These are phyloP conservation scores for Hirtodrosophila trivittata DNA, from an alignment of 2,888 invertebrate genomes.

Conservation along the genomic window DNA sequence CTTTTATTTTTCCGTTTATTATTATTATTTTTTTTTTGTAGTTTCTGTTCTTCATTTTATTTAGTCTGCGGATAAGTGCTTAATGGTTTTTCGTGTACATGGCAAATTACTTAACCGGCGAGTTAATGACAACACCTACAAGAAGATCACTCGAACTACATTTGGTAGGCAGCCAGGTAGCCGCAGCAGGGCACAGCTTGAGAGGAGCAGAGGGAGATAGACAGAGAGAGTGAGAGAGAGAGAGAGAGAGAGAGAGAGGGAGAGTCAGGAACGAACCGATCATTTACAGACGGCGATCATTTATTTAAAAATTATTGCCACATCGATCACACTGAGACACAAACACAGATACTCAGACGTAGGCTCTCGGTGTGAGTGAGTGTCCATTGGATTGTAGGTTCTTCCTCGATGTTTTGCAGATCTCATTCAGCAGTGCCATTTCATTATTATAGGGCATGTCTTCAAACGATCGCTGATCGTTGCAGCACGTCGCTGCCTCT, in stretches of 20 bases:
- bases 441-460: constrained; percentile 71
- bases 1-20: background rate
- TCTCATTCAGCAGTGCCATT: constrained; percentile 41
- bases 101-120: constrained; percentile 75
- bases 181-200: constrained; percentile 40
- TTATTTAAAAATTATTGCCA: constrained; percentile 80
- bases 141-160: constrained; percentile 28
- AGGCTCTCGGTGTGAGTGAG: constrained; percentile 1
- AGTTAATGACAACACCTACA: constrained; percentile 75
- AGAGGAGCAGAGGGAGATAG: constrained; percentile 19
- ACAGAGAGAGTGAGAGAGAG: background rate
- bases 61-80: constrained; percentile 24
- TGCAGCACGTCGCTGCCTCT: constrained; percentile 26
- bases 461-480: constrained; percentile 32
- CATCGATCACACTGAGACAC: constrained; percentile 71
- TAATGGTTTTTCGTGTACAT: constrained; percentile 67
- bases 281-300: constrained; percentile 76
- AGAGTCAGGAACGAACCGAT: constrained; percentile 57
- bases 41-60: constrained; percentile 1
- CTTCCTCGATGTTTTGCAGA: background rate
- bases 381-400: constrained; percentile 2
- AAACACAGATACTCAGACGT: constrained; percentile 16
- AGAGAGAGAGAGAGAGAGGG: constrained; percentile 10
- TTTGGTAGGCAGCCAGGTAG: constrained; percentile 9
- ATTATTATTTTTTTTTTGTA: constrained; percentile 14